Evolutionary conservation across 2,888 invertebrate species (phyloP).

Genomic region (Hirtodrosophila confusa): DNA sequence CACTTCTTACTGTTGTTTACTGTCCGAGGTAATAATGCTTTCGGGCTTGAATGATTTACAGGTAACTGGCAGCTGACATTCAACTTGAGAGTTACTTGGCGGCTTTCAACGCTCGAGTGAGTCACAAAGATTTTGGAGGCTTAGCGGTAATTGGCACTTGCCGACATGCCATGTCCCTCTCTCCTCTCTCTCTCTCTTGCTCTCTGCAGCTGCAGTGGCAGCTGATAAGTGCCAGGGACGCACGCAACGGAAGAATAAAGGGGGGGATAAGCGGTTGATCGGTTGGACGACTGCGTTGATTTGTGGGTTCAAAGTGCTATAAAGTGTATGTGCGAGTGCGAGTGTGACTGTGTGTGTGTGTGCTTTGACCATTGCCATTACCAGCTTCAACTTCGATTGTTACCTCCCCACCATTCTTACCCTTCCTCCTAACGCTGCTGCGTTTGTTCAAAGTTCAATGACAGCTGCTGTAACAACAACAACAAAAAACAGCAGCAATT

Average conservation of each 20-base stretch:
- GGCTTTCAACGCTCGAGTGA: conserved; percentile 61
- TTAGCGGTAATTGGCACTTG: conserved; percentile 68
- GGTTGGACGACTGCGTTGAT: conserved; percentile 52
- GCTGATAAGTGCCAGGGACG: too few species aligned
- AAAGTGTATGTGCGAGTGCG: conserved; percentile 15
- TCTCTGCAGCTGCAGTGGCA: conserved; percentile 3
- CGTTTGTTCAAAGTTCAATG: conserved; percentile 64
- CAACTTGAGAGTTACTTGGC: conserved; percentile 25
- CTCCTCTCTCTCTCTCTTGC: not conserved
- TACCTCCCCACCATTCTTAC: not conserved
- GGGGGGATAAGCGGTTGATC: conserved; percentile 14
- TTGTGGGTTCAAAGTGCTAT: conserved; percentile 51
- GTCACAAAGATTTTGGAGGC: conserved; percentile 50
- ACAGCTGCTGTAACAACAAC: conserved; percentile 40
- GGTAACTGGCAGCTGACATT: conserved; percentile 16
- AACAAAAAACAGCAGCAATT: conserved; percentile 27
- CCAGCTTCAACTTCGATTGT: conserved; percentile 30
- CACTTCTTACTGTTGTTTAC: too few species aligned
- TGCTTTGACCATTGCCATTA: conserved; percentile 45
- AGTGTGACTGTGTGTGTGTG: conserved; percentile 2
- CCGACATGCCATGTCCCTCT: conserved; percentile 28
- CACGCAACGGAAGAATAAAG: too few species aligned
- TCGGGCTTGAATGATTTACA: conserved; percentile 20
- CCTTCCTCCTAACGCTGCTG: conserved; percentile 11
- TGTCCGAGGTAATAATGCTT: not conserved